phyloP scores from a whole-genome alignment of 2,888 invertebrate genomes.

The Calameuta filiformis region DNA sequence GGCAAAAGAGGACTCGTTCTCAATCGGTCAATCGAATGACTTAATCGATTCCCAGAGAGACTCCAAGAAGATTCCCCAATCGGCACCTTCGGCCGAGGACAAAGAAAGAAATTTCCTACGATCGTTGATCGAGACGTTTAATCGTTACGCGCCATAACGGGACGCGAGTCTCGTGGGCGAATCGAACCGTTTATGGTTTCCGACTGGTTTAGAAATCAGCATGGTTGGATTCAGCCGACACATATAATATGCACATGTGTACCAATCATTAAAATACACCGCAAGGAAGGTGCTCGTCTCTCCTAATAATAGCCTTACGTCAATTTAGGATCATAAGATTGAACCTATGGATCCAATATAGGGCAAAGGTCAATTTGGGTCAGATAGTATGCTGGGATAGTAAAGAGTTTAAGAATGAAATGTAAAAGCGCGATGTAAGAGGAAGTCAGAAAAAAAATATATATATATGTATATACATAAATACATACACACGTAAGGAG shows the following conservation, averaged over 20 bases:
- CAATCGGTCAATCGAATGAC: neutral
- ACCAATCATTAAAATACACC: neutral
- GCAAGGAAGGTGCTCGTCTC: neutral
- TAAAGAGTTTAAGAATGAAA: neutral
- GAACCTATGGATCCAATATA: neutral
- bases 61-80: neutral
- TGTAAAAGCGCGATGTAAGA: neutral
- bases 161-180: conserved; percentile 38
- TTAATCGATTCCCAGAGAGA: neutral
- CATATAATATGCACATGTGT: neutral
- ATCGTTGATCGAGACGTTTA: neutral
- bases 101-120: neutral
- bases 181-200: conserved; percentile 35
- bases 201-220: neutral
- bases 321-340: neutral
- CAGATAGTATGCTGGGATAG: neutral
- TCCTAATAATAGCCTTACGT: neutral
- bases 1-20: neutral
- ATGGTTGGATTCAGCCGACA: neutral
- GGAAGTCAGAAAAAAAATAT: neutral
- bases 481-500: neutral
- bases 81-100: neutral
- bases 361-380: neutral
- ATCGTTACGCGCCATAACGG: neutral
- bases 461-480: neutral